A percentile compares a stretch with the other conserved stretches of the same genome.
Conservation (phyloP, 2,888 invertebrate species). For the Xylocampa areola region DNA sequence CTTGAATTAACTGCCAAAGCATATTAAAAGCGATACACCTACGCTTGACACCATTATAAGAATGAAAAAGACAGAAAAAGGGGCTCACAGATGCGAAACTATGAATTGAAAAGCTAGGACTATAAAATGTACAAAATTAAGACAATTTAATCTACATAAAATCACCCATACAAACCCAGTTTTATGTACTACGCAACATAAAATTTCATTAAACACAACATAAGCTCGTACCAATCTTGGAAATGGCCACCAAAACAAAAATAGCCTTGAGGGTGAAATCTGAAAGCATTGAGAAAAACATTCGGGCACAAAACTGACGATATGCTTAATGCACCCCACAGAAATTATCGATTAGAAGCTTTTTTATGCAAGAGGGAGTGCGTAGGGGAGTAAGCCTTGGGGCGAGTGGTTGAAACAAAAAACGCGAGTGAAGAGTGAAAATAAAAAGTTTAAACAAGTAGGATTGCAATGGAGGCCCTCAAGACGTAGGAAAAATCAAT, state of each 20-base stretch:
- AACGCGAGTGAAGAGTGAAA: slow-evolving; percentile 88
- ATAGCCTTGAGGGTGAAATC: slow-evolving; percentile 86
- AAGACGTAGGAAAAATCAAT: slow-evolving; percentile 88
- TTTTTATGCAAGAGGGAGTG: slow-evolving; percentile 90
- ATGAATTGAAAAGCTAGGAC: not conserved
- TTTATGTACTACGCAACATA: slow-evolving; percentile 53
- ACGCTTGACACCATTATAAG: no score
- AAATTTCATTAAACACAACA: slow-evolving; percentile 65
- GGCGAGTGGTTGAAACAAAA: slow-evolving; percentile 90
- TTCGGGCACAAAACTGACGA: slow-evolving; percentile 83
- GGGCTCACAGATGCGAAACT: no score
- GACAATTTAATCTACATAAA: slow-evolving; percentile 25
- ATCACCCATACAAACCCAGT: slow-evolving; percentile 35
- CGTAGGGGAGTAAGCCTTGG: slow-evolving; percentile 82
- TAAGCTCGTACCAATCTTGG: slow-evolving; percentile 75
- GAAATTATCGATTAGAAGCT: slow-evolving; percentile 90
- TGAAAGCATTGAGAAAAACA: slow-evolving; percentile 88
- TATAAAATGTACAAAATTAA: not conserved
- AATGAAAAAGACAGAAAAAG: no score
- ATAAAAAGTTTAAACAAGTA: slow-evolving; percentile 90
- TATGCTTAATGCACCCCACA: slow-evolving; percentile 90
- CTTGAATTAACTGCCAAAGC: not conserved
- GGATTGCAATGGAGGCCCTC: slow-evolving; percentile 84
- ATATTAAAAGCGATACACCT: not conserved
- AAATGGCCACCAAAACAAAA: slow-evolving; percentile 83